These are phyloP conservation scores for Prionace glauca DNA, from an alignment of 2,797 vertebrate genomes.

Conservation along the genomic window DNA sequence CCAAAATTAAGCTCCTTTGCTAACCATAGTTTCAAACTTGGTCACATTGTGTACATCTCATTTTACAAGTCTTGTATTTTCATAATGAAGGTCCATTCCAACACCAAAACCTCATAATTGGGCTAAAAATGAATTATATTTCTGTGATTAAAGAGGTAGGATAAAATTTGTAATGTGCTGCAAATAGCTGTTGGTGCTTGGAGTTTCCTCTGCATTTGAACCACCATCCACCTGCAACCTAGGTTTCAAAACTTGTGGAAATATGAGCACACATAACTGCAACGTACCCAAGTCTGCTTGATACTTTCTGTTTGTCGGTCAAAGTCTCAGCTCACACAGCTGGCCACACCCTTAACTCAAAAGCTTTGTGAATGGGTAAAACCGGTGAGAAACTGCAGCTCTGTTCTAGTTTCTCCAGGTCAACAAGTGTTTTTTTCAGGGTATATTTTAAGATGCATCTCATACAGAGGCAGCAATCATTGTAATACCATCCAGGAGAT, in stretches of 20 bases:
- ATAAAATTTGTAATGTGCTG: background rate
- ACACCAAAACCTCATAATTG: background rate
- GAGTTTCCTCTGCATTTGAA: background rate
- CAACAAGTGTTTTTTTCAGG: background rate
- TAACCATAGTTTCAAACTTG: background rate
- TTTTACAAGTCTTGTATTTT: background rate
- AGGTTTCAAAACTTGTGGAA: too few species aligned
- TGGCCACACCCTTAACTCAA: background rate
- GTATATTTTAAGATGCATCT: background rate
- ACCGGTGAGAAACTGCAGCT: background rate
- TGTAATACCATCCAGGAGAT: background rate
- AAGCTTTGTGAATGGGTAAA: background rate
- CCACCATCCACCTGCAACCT: too few species aligned
- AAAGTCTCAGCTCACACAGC: background rate
- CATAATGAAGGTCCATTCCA: background rate
- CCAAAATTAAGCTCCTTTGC: background rate
- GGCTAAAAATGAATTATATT: background rate
- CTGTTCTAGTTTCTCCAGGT: background rate
- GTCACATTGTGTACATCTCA: background rate
- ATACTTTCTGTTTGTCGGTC: background rate
- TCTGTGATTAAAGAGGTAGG: too few species aligned
- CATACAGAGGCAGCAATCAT: background rate
- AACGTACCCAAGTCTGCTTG: background rate
- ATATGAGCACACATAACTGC: background rate
- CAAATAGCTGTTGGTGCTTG: too few species aligned